Base-by-base conservation (phyloP, 2,888 invertebrate genomes). In the Aleiodes alternator region DNA sequence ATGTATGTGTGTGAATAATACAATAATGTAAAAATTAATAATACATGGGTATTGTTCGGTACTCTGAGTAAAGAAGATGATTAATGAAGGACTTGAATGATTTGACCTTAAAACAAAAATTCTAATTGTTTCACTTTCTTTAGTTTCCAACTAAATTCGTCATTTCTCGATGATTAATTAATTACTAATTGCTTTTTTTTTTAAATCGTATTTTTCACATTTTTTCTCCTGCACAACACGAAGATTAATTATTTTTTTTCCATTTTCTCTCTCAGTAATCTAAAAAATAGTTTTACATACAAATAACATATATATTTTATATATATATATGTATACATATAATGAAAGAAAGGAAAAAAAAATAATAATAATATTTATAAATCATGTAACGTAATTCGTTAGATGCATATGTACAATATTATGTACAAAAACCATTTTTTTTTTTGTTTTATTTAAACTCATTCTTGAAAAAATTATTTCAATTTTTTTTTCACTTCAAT, bases 11-110 rank as follows among this genome's bases (percentile, higher is more conserved):
- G 76, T 82, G 82, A 83, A 84, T 83, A 83, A 84, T 85, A 86
- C 83, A 84, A 81, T 86, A 85, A 82, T 82, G 82, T 87, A 87
- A 61, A 87, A 83, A 86, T 87, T 87, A 87, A 87, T 88, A 88
- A 87, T 88, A 89, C 86, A 87, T 84, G 83, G 84, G 84, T 84
- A 84, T 82, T 82, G 82, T 82, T 82, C 80, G 82, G 79, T 82
- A 82, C 76, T 78, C 77, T 77, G 43, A 43, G 43, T 43, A 43
- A 43, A 43, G 43, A 43, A 5, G 9, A 11, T 43, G 43, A 43
- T 43, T 43, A 43, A 43, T 43, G 43, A 43, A 43, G 43, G 43
- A 43, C 43, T 43, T 43, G 43, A 43, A 43, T 43, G 43, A 43
- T 43, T 43, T 43, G 7, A 43, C 43, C 7, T 43, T 7, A 38